Evolutionary conservation across 2,888 invertebrate species (phyloP), one percentile per base, ranked within the genome.

Genomic region (Poecilobothrus nobilitatus): DNA sequence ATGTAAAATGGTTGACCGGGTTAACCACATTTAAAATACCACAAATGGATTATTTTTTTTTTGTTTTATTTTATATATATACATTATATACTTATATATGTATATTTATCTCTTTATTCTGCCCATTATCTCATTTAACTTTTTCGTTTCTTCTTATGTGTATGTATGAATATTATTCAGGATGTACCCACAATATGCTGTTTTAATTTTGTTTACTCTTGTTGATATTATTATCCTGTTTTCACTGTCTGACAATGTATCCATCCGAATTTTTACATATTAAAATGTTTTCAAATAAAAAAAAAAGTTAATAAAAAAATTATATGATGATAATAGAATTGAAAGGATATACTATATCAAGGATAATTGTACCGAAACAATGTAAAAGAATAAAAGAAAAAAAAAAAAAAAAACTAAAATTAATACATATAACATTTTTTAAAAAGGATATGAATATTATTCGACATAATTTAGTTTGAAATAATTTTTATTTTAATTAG

Each of bases 1-100:
- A 53, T 53, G 53, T 53, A 53, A 53, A 53, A 53, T 53, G 53
- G 53, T 53, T 53, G 53, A 53, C 53, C 53, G 53, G 53, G 53
- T 53, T 53, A 53, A 53, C 53, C 53, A 53, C 53, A 53, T 53
- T 53, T 53, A 53, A 53, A 53, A 53, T 53, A 53, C 53, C 53
- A 53, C 53, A 53, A n/a, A 53, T 18, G 53, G 15, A 41, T 12
- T 41, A 12, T 41, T 41, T 6, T 9, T 41, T 12, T 41, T 41
- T 53, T 53, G 34, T 34, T 34, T n/a, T n/a, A n/a, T n/a, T n/a
- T n/a, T n/a, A n/a, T n/a, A n/a, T n/a, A 27, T 41, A 41, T 41
- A 41, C 41, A 8, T n/a, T 41, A 41, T 41, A 41, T 6, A 41
- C 7, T 5, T 41, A 41, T 41, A 41, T 41, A 41, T 41, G 7